Evolutionary conservation across 92 coral and sea anemone species (phyloP).

Genomic region (Paramuricea clavata): DNA sequence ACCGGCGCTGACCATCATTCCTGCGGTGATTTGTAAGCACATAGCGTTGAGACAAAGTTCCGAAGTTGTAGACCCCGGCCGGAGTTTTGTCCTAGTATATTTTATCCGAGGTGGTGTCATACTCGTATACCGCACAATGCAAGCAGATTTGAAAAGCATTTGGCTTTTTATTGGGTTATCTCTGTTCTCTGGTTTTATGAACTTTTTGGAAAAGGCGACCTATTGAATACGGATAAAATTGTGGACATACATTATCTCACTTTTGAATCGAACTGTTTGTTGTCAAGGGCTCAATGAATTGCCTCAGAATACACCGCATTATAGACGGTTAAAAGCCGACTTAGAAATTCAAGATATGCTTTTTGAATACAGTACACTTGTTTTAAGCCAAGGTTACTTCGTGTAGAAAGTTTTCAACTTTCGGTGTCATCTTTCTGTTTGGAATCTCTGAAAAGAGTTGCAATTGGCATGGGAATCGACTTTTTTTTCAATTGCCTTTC

Average conservation of each 20-base stretch:
- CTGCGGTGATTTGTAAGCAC: neutral
- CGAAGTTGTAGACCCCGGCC: conserved; percentile 66
- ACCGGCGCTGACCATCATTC: conserved; percentile 59
- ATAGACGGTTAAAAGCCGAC: conserved; percentile 84
- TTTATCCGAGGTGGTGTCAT: conserved; percentile 55
- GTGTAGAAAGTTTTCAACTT: neutral
- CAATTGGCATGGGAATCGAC: conserved; percentile 75
- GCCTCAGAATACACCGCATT: conserved; percentile 61
- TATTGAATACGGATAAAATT: conserved; percentile 71
- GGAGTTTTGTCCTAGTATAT: conserved; percentile 56
- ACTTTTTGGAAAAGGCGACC: conserved; percentile 70
- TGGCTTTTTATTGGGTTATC: conserved; percentile 68
- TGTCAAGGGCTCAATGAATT: conserved; percentile 23
- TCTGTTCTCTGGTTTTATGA: conserved; percentile 69
- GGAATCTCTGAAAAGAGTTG: conserved; percentile 56
- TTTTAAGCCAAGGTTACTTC: neutral
- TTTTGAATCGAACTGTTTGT: conserved; percentile 28
- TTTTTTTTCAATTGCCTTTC: conserved; percentile 71
- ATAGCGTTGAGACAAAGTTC: conserved; percentile 56
- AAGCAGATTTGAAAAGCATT: conserved; percentile 72
- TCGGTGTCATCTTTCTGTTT: neutral
- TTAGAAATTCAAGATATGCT: conserved; percentile 78
- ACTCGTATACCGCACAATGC: conserved; percentile 73
- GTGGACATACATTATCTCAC: conserved; percentile 29
- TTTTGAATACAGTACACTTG: conserved; percentile 57